Evolutionary conservation across 53 echinoderm and acorn worm species (phyloP).

Genomic region (Mesocentrotus franciscanus): DNA sequence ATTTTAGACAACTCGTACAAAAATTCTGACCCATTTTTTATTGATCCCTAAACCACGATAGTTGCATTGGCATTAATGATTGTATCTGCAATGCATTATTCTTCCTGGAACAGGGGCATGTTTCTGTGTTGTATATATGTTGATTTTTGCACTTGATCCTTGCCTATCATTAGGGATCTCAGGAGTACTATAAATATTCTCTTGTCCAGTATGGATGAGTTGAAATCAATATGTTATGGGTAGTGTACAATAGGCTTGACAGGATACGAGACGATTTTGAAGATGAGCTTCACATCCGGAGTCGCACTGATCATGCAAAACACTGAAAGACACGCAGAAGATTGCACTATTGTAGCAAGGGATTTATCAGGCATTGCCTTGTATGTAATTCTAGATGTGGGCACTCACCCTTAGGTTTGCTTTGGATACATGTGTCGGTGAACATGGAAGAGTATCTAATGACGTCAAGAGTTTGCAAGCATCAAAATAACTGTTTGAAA

Average conservation of each 20-base stretch:
- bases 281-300: conserved; percentile 4
- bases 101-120: not conserved
- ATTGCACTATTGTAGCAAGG: not conserved
- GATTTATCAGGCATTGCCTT: conserved; percentile 10
- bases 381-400: not conserved
- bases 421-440: conserved; percentile 26
- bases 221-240: not conserved
- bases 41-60: not conserved
- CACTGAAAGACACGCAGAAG: not conserved
- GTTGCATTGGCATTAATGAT: not conserved
- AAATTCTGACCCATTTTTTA: not conserved
- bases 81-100: not conserved
- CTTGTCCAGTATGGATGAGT: not conserved
- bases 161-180: not conserved
- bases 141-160: not conserved
- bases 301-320: not conserved
- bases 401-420: not conserved
- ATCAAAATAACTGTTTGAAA: not conserved
- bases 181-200: not conserved
- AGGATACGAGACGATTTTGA: not conserved
- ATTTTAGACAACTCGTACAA: not conserved
- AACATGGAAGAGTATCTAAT: conserved; percentile 34
- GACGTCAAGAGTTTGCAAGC: conserved; percentile 16
- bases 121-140: not conserved
- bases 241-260: not conserved